A percentile compares a stretch with the other conserved stretches of the same genome.
phyloP scores from a whole-genome alignment of 2,888 invertebrate species.

The Hydraecia micacea region DNA sequence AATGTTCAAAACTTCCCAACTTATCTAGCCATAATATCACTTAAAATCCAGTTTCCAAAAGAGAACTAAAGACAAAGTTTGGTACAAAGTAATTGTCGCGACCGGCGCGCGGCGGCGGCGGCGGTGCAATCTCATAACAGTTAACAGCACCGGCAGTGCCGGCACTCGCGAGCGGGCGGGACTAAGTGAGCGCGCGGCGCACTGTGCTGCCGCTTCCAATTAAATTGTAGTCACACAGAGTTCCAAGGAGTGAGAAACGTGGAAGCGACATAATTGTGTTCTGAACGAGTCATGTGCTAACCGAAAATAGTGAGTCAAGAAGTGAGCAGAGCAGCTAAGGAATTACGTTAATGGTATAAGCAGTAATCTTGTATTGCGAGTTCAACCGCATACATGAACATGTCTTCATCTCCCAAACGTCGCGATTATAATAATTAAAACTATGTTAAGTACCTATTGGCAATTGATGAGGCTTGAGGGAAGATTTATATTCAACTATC shows the following conservation, averaged over 20 bases:
- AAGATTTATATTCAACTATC: not conserved
- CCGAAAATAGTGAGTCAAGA: not conserved
- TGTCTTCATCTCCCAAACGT: not conserved
- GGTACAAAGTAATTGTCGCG: slow-evolving; percentile 34
- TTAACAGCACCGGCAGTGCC: slow-evolving; percentile 1
- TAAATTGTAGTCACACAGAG: slow-evolving; percentile 17
- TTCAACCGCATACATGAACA: not conserved
- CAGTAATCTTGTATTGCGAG: not conserved
- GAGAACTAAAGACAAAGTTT: slow-evolving; percentile 27
- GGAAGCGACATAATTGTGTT: slow-evolving; percentile 9
- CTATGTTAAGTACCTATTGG: too few relatives aligned
- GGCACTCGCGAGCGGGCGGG: not conserved
- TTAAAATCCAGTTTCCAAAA: slow-evolving; percentile 15
- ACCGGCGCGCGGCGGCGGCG: not conserved
- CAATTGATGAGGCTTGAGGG: not conserved
- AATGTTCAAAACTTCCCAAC: slow-evolving; percentile 21
- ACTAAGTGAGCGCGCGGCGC: slow-evolving; percentile 11
- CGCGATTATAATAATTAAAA: not conserved
- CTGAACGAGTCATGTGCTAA: not conserved
- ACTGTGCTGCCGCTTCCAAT: slow-evolving; percentile 28
- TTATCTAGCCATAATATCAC: not conserved
- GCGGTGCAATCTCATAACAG: slow-evolving; percentile 31
- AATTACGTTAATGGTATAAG: not conserved
- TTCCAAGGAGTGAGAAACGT: not conserved
- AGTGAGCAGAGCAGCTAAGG: too few relatives aligned